A percentile compares a stretch with the other conserved stretches of the same genome.
phyloP scores from a whole-genome alignment of 2,888 invertebrate species.

The Alsophila aescularia region DNA sequence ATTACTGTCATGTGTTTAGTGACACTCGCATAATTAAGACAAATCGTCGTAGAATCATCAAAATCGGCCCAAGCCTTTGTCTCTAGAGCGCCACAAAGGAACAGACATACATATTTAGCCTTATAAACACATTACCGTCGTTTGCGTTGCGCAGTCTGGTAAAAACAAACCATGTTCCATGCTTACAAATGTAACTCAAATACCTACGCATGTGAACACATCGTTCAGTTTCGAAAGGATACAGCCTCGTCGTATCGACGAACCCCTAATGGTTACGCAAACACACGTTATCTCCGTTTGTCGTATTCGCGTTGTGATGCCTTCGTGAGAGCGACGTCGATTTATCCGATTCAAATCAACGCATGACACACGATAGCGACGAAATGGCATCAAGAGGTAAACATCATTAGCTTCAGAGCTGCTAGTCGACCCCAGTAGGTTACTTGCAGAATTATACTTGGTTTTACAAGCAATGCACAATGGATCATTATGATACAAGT shows the following conservation, averaged over 20 bases:
- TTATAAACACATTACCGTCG: too few relatives aligned
- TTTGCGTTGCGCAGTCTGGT: too few relatives aligned
- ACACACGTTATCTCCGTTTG: slow-evolving; percentile 6
- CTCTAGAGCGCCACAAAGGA: too few relatives aligned
- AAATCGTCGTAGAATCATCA: too few relatives aligned
- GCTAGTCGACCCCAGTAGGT: neutral
- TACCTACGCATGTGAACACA: slow-evolving; percentile 12
- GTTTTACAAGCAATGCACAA: too few relatives aligned
- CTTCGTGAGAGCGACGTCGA: slow-evolving; percentile 19
- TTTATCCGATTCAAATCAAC: slow-evolving; percentile 28
- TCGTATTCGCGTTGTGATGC: slow-evolving; percentile 12
- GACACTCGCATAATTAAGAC: too few relatives aligned
- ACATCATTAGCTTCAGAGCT: slow-evolving; percentile 15
- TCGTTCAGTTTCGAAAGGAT: slow-evolving; percentile 14
- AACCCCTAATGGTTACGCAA: slow-evolving; percentile 22
- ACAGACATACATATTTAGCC: too few relatives aligned
- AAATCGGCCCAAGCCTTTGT: too few relatives aligned
- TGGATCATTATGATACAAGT: too few relatives aligned
- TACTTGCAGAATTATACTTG: too few relatives aligned
- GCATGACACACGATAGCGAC: slow-evolving; percentile 22
- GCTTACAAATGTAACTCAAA: slow-evolving; percentile 4
- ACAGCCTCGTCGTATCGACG: slow-evolving; percentile 13
- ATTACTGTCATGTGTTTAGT: too few relatives aligned
- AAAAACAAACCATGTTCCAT: neutral
- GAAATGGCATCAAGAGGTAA: slow-evolving; percentile 29